phyloP scores from a whole-genome alignment of 2,113 vertebrate genomes.

The Callionymus lyra region DNA sequence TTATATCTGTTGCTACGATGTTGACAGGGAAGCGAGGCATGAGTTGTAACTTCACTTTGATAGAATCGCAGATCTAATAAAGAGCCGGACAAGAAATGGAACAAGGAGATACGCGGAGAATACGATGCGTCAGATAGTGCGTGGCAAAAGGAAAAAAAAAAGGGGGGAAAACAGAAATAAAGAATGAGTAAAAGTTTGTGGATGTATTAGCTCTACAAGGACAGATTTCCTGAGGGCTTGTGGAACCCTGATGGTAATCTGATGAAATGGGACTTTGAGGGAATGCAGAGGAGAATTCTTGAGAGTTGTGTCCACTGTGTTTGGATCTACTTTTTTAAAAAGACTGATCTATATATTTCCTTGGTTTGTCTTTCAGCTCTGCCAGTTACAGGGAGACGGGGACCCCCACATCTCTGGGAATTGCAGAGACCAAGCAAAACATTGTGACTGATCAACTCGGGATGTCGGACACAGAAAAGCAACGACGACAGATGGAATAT shows the following conservation, averaged over 20 bases:
- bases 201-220: no score
- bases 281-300: no score
- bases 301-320: neutral
- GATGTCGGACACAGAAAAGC: conserved; percentile 10
- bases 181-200: no score
- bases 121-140: no score
- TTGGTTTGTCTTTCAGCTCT: conserved; percentile 56
- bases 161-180: no score
- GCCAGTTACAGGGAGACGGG: conserved; percentile 45
- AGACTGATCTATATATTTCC: conserved; percentile 28
- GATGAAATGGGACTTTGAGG: conserved; percentile 9
- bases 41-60: no score
- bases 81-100: no score
- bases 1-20: no score
- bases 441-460: conserved; percentile 28
- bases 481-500: conserved; percentile 24
- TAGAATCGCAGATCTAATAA: no score
- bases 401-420: conserved; percentile 36
- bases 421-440: conserved; percentile 38
- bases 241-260: conserved; percentile 30
- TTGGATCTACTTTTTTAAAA: conserved; percentile 1
- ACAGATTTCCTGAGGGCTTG: neutral
- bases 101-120: no score
- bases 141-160: no score
- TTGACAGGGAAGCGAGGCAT: no score